Evolutionary conservation across 1,140 invertebrate species (phyloP), one percentile per base, ranked within the genome.

Genomic region (Pemphigus obesinymphae): DNA sequence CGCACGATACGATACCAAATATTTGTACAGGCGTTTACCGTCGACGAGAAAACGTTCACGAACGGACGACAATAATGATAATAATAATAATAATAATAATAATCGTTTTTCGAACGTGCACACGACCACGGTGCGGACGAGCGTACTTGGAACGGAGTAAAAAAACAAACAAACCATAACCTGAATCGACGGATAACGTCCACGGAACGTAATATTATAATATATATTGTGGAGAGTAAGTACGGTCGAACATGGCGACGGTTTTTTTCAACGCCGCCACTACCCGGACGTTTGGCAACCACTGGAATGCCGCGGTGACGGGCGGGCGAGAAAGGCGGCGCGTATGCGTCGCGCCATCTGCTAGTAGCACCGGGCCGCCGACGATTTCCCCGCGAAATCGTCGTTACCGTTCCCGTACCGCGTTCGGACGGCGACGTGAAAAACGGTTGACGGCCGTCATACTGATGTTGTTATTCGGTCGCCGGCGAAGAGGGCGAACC

Each of bases 261-360:
- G 20, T 3, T 34, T 10, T 26, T 15, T 43, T 29, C 20, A 37
- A 31, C 66, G 66, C 2, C n/a, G n/a, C n/a, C n/a, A n/a, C n/a
- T n/a, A n/a, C 40, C 7, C 17, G 7, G n/a, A 8, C 0, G 40
- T 48, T 73, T 73, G 70, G 70, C 26, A 73, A 73, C 70, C 70
- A 34, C 43, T 48, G 43, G 70, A 73, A 73, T 73, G 17, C 17
- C 7, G 43, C 7, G 40, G 23, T 15, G 31, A 40, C 34, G 63
- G 34, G 8, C 63, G 63, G 63, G 63, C 31, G 48, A 20, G 23
- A 2, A 3, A 1, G 2, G 29, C 48, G n/a, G 50, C 48, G 45
- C 31, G 53, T 80, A 61, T 55, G 75, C 1, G 50, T 58, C 75
- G 53, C 75, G 75, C 75, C 50, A 78, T 78, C 75, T 78, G 75